Base-by-base conservation (phyloP, 1,140 invertebrate genomes). In the Anastrepha ludens region DNA sequence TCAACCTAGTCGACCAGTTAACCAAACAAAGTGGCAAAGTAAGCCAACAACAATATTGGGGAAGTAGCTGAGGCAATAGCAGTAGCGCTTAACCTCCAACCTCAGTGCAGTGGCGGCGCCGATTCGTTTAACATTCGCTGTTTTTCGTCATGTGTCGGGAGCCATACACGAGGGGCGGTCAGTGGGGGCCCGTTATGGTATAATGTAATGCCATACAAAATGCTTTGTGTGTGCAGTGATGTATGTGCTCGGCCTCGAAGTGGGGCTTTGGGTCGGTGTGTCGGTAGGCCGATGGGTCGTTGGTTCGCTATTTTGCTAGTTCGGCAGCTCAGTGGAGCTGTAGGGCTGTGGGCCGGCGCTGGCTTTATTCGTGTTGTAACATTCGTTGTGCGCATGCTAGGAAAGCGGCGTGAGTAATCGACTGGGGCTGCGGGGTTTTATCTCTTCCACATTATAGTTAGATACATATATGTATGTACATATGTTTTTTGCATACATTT, bases 201-300 rank as follows among this genome's bases (percentile, higher is more conserved):
- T 74, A 41, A 74, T 50, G 44, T 74, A 41, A 15, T 44, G 70
- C 29, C 41, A 29, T 9, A 29, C 39, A 13, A 47, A 4, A 4
- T 41, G n/a, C 47, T 17, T 78, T 50, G 41, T 78, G 6, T 78
- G 70, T 78, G 47, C n/a, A n/a, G 29, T 20, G 65, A 29, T 47
- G 41, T 81, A 13, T 81, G 74, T 44, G 70, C 17, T 74, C 74
- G 74, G 74, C 74, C 47, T 81, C 74, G 74, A 81, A 81, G n/a
- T 81, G 74, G 74, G 74, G 74, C 74, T 81, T 81, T 81, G 74
- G 74, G 74, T 81, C 74, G 44, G 47, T 81, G 74, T 81, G 74
- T 81, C 74, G 74, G 47, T 81, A 81, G 74, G 74, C 74, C 74
- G 74, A 58, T 81, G 74, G 74, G 74, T 81, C 47, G 74, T 81